These are phyloP conservation scores for Leptobrachium ailaonicum DNA, from an alignment of 2,113 vertebrate genomes.

Conservation along the genomic window DNA sequence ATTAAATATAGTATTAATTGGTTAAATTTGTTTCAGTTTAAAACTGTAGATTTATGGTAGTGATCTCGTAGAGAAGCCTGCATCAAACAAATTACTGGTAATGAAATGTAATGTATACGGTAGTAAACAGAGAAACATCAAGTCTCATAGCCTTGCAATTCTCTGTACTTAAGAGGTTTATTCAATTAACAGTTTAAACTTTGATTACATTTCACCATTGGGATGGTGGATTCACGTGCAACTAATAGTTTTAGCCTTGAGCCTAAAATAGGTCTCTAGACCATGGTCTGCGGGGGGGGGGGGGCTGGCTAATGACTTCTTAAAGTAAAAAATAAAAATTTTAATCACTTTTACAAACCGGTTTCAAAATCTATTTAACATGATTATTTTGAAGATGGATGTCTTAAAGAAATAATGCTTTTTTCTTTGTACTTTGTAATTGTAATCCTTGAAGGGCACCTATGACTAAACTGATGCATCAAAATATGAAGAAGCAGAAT, in stretches of 20 bases:
- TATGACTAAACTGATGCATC: too few species aligned
- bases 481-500: too few species aligned
- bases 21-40: not conserved
- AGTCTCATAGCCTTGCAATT: conserved; percentile 25
- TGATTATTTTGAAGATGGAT: too few species aligned
- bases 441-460: too few species aligned
- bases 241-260: conserved; percentile 59
- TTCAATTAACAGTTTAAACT: conserved; percentile 73
- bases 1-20: not conserved
- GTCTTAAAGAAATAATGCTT: too few species aligned
- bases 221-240: conserved; percentile 56
- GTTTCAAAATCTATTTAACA: too few species aligned
- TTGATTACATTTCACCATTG: conserved; percentile 64
- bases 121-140: not conserved
- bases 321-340: too few species aligned
- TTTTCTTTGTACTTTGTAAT: too few species aligned
- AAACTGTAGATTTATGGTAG: conserved; percentile 7
- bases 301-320: too few species aligned
- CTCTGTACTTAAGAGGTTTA: conserved; percentile 67
- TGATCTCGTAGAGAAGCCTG: not conserved
- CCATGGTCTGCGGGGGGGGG: too few species aligned
- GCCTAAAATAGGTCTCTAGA: conserved; percentile 4
- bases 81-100: rapidly evolving
- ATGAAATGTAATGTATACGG: not conserved
- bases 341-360: too few species aligned